Conservation (phyloP, 2,888 invertebrate genomes). For the Cheilosia scutellata region DNA sequence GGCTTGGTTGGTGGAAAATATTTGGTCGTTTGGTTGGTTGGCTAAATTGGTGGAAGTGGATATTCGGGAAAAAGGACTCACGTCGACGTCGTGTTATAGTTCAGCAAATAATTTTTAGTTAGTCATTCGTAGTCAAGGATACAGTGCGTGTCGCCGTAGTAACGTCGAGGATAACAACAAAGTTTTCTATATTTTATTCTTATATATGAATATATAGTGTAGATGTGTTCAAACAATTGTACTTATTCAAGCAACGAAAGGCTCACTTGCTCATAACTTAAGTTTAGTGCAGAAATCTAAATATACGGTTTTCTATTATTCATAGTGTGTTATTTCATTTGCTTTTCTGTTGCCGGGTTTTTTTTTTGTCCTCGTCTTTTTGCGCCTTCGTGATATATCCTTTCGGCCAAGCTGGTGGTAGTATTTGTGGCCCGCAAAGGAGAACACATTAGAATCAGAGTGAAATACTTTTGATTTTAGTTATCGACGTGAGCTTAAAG, state of each 20-base stretch:
- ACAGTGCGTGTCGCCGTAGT: constrained; percentile 80
- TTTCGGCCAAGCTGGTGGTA: constrained; percentile 56
- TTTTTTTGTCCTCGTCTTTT: constrained; percentile 27
- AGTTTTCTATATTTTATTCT: constrained; percentile 20
- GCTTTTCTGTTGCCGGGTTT: constrained; percentile 44
- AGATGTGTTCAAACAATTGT: constrained; percentile 31
- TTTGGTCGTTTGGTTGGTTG: constrained; percentile 71
- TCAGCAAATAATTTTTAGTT: constrained; percentile 84
- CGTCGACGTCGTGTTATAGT: constrained; percentile 76
- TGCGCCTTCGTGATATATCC: constrained; percentile 66
- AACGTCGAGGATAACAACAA: constrained; percentile 74
- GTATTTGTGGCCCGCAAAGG: constrained; percentile 57
- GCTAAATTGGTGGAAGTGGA: constrained; percentile 72
- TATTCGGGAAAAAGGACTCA: constrained; percentile 72
- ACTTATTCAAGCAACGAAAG: constrained; percentile 66
- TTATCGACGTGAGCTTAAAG: constrained; percentile 83
- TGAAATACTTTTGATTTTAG: constrained; percentile 80
- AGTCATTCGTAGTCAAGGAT: constrained; percentile 84
- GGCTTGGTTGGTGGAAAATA: constrained; percentile 75
- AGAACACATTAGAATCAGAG: constrained; percentile 70
- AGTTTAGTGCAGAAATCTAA: constrained; percentile 74
- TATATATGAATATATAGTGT: constrained; percentile 36
- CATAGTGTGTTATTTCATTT: constrained; percentile 72
- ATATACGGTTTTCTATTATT: constrained; percentile 72
- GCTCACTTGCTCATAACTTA: constrained; percentile 69